Evolutionary conservation across 2,797 vertebrate genomes (phyloP), one percentile per base, ranked within the genome.

Genomic region (Craterocephalus amniculus): DNA sequence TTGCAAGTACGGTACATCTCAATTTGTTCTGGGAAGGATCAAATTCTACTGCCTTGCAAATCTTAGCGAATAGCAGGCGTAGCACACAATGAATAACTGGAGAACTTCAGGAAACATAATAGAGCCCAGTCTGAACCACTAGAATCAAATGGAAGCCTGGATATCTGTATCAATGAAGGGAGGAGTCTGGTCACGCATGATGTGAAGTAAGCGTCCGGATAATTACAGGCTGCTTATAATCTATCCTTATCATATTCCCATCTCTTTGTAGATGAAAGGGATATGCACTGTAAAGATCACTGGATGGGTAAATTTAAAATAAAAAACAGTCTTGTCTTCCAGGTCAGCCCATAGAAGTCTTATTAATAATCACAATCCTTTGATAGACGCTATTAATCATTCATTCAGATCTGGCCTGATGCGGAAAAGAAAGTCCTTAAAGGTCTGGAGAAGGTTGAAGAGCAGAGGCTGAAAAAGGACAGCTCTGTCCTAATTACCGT

Each of bases 1-100:
- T 90, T 86, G 92, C 89, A 91, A 91, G 81, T 88, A 83, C 80
- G 81, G 83, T 87, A 89, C 87, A 83, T 92, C 88, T 92, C 88
- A 90, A 89, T 91, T 91, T 89, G 90, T 89, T 88, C 86, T 72
- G 80, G 73, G 85, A 79, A 78, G 87, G 87, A 93, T 94, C 87
- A 91, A 79, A 90, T 93, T 92, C 85, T 71, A 83, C 87, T 62
- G 81, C 81, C 88, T 90, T 89, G 89, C 91, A 92, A 86, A 90
- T 91, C 87, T 89, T 49, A 55, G 35, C 38, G 11, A 81, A 79
- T 78, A 79, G 84, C 80, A 66, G 84, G 83, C 52, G 24, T 77
- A 73, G 78, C 79, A 70, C 78, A 68, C 70, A 5, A 58, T 68
- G 82, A 83, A 88, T 80, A 87, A 87, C 80, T 68, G 78, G 76